phyloP scores from a whole-genome alignment of 2,797 vertebrate species.

The Leptodactylus fallax region DNA sequence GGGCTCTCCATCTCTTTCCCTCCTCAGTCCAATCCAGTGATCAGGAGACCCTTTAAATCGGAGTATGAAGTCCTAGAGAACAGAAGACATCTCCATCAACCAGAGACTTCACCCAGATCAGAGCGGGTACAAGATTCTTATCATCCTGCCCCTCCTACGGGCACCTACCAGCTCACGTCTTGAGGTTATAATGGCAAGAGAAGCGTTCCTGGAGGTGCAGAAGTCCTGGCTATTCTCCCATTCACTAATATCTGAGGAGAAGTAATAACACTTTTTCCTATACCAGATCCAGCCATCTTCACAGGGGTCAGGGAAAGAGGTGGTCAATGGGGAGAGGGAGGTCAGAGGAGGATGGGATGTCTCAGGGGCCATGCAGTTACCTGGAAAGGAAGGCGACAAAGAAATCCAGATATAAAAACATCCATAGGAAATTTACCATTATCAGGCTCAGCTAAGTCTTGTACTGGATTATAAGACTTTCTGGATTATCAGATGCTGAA shows the following conservation, averaged over 20 bases:
- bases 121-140: no score
- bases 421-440: no score
- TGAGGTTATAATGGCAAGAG: background rate
- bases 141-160: background rate
- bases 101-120: no score
- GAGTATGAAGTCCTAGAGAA: background rate
- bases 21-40: background rate
- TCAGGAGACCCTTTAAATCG: background rate
- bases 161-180: background rate
- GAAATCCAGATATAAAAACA: no score
- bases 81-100: background rate
- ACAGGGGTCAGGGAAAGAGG: background rate
- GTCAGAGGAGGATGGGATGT: no score
- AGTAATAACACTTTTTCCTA: background rate
- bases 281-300: conserved; percentile 1
- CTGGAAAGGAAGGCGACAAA: no score
- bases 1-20: background rate
- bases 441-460: no score
- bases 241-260: background rate
- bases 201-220: background rate
- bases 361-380: no score
- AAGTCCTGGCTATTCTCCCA: background rate
- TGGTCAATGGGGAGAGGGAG: no score
- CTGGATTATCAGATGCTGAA: no score
- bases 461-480: no score